Percentiles rank a stretch among this genome's conserved stretches.
phyloP scores from a whole-genome alignment of 2,113 vertebrate species.

The Sceloporus tristichus region DNA sequence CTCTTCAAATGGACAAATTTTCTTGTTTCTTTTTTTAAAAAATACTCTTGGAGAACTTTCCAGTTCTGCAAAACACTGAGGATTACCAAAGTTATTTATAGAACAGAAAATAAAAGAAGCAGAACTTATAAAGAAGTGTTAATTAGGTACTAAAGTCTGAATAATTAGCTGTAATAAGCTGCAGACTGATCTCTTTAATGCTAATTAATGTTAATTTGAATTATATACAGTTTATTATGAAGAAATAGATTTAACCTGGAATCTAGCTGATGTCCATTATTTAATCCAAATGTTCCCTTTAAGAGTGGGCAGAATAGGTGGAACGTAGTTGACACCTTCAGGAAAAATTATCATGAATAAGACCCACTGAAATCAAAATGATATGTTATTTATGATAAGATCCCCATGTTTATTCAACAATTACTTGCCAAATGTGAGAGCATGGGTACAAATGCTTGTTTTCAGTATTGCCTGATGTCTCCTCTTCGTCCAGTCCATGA shows the following conservation, averaged over 20 bases:
- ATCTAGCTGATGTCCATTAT: not conserved
- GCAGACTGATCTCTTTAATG: not conserved
- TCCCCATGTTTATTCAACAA: not conserved
- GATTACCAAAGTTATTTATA: constrained; percentile 15
- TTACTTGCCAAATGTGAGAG: too few species aligned
- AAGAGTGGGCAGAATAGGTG: not conserved
- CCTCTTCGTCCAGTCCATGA: too few species aligned
- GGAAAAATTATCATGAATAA: not conserved
- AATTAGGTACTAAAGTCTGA: constrained; percentile 20
- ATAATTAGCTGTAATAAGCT: constrained; percentile 25
- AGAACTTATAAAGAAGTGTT: constrained; percentile 9
- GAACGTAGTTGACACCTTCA: not conserved
- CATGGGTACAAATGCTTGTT: too few species aligned
- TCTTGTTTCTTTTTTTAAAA: not conserved
- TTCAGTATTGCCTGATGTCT: too few species aligned
- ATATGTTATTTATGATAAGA: not conserved
- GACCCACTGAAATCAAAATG: not conserved
- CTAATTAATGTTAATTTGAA: constrained; percentile 1
- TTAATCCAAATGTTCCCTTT: not conserved
- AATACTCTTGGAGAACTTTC: not conserved
- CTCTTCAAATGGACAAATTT: not conserved
- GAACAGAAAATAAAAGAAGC: not conserved
- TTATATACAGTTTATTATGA: constrained; percentile 7
- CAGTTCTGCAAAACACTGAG: not conserved
- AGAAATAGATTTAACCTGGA: not conserved